phyloP scores from a whole-genome alignment of 2,113 vertebrate species.

The Scortum barcoo region DNA sequence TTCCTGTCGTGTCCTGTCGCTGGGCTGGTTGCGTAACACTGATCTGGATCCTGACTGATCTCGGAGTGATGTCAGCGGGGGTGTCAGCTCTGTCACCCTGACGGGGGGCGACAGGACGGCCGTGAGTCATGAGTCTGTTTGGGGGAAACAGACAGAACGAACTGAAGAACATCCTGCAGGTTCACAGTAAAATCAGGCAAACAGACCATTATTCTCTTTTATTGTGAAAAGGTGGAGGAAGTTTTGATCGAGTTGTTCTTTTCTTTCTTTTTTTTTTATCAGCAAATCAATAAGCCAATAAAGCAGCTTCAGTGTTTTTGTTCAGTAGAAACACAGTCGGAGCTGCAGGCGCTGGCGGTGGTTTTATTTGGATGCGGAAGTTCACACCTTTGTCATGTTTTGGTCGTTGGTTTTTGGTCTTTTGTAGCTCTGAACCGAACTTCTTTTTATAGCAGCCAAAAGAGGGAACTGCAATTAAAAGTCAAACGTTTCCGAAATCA shows the following conservation, averaged over 20 bases:
- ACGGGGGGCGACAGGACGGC: neutral
- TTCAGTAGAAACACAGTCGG: neutral
- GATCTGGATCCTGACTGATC: constrained; percentile 55
- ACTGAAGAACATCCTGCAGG: neutral
- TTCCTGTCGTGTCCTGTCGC: neutral
- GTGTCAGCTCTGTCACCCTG: constrained; percentile 28
- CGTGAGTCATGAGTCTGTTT: neutral
- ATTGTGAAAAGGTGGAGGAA: neutral
- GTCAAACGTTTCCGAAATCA: no score
- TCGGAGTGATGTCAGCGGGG: constrained; percentile 24
- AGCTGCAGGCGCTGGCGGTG: neutral
- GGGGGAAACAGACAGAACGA: neutral
- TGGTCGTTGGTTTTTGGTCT: neutral
- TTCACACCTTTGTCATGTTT: neutral
- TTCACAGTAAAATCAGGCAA: neutral
- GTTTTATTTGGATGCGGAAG: neutral
- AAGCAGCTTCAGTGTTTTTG: neutral
- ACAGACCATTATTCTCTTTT: neutral
- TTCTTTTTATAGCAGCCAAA: neutral
- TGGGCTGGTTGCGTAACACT: constrained; percentile 50
- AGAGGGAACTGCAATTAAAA: neutral
- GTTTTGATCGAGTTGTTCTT: neutral
- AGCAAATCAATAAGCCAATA: neutral
- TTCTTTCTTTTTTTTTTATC: neutral
- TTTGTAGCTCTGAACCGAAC: neutral